phyloP scores from a whole-genome alignment of 2,888 invertebrate species.

The Ditylenchus weischeri region DNA sequence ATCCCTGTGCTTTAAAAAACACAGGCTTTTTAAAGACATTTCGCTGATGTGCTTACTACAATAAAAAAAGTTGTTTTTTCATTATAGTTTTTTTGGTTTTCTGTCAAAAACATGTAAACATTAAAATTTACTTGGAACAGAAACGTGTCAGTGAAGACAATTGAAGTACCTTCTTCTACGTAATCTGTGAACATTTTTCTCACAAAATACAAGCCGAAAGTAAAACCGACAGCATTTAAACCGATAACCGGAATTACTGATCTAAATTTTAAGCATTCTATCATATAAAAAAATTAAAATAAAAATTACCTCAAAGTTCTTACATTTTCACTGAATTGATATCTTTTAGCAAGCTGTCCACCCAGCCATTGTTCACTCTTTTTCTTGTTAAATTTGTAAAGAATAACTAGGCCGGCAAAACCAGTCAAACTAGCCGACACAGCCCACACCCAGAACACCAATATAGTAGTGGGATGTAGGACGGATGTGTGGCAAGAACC shows the following conservation, averaged over 20 bases:
- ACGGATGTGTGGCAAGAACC: not conserved
- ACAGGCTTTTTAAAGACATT: not conserved
- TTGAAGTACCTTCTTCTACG: not conserved
- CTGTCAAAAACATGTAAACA: too few relatives aligned
- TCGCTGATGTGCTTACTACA: too few relatives aligned
- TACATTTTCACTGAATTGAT: conserved; percentile 11
- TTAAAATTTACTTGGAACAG: not conserved
- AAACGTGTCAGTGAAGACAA: not conserved
- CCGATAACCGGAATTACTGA: not conserved
- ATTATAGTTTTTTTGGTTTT: not conserved
- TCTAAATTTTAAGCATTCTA: not conserved
- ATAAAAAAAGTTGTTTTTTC: too few relatives aligned
- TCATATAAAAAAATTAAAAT: too few relatives aligned
- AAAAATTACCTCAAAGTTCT: not conserved
- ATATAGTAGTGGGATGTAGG: not conserved
- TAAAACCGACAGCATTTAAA: not conserved
- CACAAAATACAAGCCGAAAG: conserved; percentile 4
- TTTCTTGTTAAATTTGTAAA: conserved; percentile 6
- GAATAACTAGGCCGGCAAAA: not conserved
- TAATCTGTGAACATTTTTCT: conserved; percentile 6
- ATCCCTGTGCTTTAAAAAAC: too few relatives aligned
- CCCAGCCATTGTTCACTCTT: conserved; percentile 2
- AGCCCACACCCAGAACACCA: not conserved
- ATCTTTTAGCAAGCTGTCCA: conserved; percentile 2
- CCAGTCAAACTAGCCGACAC: not conserved